Conservation (phyloP, 2,113 vertebrate genomes). For the Pagrus major region DNA sequence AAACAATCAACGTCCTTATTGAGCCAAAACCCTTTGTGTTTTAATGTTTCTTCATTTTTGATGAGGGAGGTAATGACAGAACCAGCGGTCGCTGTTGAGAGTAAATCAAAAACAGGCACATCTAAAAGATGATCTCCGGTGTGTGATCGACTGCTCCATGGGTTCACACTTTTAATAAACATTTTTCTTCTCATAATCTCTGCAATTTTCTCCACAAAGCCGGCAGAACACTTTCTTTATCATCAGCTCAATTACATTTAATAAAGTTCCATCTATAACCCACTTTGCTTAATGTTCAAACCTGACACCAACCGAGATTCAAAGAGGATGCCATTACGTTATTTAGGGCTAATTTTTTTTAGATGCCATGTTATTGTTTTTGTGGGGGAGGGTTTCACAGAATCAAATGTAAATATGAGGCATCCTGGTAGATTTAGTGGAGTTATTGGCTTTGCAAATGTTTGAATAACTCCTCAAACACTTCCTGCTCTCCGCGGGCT, state of each 20-base stretch:
- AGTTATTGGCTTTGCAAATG: slow-evolving; percentile 98
- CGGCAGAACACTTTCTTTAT: slow-evolving; percentile 42
- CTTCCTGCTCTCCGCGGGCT: slow-evolving; percentile 92
- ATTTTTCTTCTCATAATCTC: slow-evolving; percentile 38
- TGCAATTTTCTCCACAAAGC: slow-evolving; percentile 39
- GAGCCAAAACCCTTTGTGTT: not conserved
- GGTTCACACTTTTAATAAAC: slow-evolving; percentile 48
- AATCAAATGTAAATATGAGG: slow-evolving; percentile 78
- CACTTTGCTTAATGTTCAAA: slow-evolving; percentile 56
- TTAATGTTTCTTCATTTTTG: not conserved
- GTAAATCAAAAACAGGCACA: slow-evolving; percentile 36
- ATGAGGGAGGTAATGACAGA: slow-evolving; percentile 5
- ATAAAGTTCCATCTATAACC: slow-evolving; percentile 67
- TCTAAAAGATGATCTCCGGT: slow-evolving; percentile 12
- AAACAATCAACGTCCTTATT: not conserved
- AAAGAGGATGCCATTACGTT: slow-evolving; percentile 64
- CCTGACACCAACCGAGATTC: slow-evolving; percentile 63
- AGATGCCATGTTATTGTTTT: slow-evolving; percentile 60
- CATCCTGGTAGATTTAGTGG: slow-evolving; percentile 95
- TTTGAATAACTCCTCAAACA: slow-evolving; percentile 98
- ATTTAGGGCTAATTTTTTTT: slow-evolving; percentile 50
- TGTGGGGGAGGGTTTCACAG: slow-evolving; percentile 52
- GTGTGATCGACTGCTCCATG: slow-evolving; percentile 19
- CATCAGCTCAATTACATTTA: slow-evolving; percentile 69
- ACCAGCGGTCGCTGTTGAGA: not conserved